Percentiles rank a stretch among this genome's conserved stretches.
Evolutionary conservation across 2,113 vertebrate genomes (phyloP).

Genomic region (Abramis brama): DNA sequence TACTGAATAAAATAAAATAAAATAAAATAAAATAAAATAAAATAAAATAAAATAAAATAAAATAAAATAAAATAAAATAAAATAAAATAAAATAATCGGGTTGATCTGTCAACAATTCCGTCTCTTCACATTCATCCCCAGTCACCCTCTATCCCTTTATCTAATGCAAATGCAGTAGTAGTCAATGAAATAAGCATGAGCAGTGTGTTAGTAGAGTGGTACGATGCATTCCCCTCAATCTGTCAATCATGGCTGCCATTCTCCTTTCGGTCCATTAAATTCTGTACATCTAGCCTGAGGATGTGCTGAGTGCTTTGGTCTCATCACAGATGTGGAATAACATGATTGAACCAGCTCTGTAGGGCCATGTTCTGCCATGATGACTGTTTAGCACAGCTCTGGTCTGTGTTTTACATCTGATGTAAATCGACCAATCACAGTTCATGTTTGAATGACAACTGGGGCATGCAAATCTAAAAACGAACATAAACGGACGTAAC

Average conservation of each 20-base stretch:
- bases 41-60: neutral
- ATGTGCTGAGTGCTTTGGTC: neutral
- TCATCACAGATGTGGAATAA: neutral
- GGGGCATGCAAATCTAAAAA: neutral
- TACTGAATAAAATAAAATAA: neutral
- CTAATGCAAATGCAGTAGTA: neutral
- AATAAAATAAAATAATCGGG: neutral
- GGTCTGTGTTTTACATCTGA: neutral
- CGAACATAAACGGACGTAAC: neutral
- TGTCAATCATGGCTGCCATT: neutral
- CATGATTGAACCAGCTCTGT: conserved; percentile 5
- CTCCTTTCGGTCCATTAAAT: conserved; percentile 29
- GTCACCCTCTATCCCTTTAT: neutral
- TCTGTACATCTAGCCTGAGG: neutral
- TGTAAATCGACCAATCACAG: neutral
- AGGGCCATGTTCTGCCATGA: neutral
- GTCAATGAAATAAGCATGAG: conserved; percentile 20
- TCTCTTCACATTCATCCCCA: neutral
- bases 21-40: neutral
- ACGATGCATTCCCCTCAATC: neutral
- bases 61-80: neutral
- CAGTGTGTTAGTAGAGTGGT: neutral
- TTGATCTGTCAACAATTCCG: neutral
- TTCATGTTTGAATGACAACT: neutral
- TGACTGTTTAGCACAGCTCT: neutral